phyloP scores from a whole-genome alignment of 2,888 invertebrate genomes.

The Cosmia pyralina region DNA sequence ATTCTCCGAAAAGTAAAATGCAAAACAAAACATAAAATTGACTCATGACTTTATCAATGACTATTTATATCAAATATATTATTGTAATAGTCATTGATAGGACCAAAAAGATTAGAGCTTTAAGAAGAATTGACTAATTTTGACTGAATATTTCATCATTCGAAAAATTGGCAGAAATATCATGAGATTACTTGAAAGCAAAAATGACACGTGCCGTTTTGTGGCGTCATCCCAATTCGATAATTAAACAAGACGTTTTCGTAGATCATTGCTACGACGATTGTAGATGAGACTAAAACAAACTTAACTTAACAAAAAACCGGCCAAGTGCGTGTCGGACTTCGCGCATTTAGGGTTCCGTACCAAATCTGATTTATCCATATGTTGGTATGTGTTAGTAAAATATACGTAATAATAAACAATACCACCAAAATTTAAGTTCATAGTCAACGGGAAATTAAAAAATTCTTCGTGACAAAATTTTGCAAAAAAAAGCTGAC shows the following conservation, averaged over 20 bases:
- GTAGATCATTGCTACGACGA: neutral
- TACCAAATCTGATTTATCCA: too few relatives aligned
- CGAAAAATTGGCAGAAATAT: neutral
- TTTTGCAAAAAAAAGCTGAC: too few relatives aligned
- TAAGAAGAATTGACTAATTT: neutral
- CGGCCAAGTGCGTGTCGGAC: too few relatives aligned
- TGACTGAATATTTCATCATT: conserved; percentile 28
- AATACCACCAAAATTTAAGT: too few relatives aligned
- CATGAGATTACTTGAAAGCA: neutral
- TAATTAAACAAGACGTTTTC: neutral
- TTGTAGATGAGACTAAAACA: neutral
- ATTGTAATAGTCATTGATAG: conserved; percentile 4
- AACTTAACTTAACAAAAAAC: too few relatives aligned
- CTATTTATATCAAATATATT: neutral
- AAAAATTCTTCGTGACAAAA: too few relatives aligned
- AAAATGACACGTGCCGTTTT: neutral
- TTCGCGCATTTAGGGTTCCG: too few relatives aligned
- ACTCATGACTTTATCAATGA: conserved; percentile 43
- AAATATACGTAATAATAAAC: too few relatives aligned
- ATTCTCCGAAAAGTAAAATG: conserved; percentile 35
- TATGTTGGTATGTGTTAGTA: too few relatives aligned
- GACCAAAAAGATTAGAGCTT: conserved; percentile 10
- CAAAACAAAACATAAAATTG: conserved; percentile 38
- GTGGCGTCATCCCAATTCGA: neutral
- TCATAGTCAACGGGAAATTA: too few relatives aligned